A percentile compares a stretch with the other conserved stretches of the same genome.
These are phyloP conservation scores for Cybosia mesomella DNA, from an alignment of 2,888 invertebrate species.

Conservation along the genomic window DNA sequence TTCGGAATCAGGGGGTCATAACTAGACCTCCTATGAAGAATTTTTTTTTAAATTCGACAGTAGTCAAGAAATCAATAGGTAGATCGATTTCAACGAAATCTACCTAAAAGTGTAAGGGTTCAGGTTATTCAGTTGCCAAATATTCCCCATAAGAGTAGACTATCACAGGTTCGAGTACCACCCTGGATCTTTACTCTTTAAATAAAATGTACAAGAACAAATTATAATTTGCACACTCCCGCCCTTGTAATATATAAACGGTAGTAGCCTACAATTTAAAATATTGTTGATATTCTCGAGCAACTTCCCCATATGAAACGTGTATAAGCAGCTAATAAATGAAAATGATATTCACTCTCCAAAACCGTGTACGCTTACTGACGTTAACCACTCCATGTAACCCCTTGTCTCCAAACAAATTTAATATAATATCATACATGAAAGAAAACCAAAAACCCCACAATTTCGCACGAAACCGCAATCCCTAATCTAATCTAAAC, in stretches of 20 bases:
- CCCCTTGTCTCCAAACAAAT: slow-evolving; percentile 13
- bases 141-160: neutral
- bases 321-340: neutral
- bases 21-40: no score
- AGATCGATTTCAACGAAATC: no score
- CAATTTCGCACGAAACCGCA: slow-evolving; percentile 13
- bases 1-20: no score
- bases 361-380: neutral
- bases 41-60: no score
- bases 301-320: neutral
- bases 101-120: no score
- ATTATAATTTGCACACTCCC: neutral
- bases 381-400: neutral
- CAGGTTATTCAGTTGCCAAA: no score
- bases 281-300: neutral
- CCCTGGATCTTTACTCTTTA: no score
- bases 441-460: slow-evolving; percentile 15
- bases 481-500: slow-evolving; percentile 24
- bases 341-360: slow-evolving; percentile 8
- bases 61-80: no score
- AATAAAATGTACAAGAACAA: neutral
- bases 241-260: neutral
- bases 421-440: slow-evolving; percentile 14
- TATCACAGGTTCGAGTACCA: no score
- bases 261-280: neutral